Evolutionary conservation across 2,888 invertebrate genomes (phyloP).

Genomic region (Euzophera pinguis): DNA sequence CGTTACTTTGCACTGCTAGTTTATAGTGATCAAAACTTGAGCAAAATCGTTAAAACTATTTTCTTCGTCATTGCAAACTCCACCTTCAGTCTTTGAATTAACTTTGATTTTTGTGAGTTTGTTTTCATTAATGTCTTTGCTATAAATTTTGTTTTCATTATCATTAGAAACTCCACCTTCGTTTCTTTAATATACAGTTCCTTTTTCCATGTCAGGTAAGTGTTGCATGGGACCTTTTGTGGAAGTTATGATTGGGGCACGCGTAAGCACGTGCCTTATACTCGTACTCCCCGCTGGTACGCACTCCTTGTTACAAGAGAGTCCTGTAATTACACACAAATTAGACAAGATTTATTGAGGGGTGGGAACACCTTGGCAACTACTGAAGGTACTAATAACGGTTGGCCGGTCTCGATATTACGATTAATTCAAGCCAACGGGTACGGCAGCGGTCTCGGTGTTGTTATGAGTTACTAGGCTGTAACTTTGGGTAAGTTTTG

Average conservation of each 20-base stretch:
- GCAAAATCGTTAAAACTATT: constrained; percentile 37
- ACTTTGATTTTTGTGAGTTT: constrained; percentile 43
- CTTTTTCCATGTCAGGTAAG: constrained; percentile 23
- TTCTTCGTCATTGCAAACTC: constrained; percentile 40
- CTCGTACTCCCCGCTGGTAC: constrained; percentile 72
- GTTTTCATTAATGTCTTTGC: constrained; percentile 34
- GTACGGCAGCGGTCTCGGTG: constrained; percentile 32
- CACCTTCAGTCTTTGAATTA: constrained; percentile 47
- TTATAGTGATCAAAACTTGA: constrained; percentile 58
- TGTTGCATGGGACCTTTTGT: constrained; percentile 33
- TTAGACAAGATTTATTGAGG: constrained; percentile 80
- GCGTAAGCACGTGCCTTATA: constrained; percentile 74
- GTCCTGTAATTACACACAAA: constrained; percentile 80
- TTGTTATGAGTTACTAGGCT: constrained; percentile 7
- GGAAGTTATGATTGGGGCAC: constrained; percentile 38
- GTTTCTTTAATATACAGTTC: constrained; percentile 19
- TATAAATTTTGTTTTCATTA: constrained; percentile 28
- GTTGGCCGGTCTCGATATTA: constrained; percentile 72
- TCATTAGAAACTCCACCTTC: constrained; percentile 27
- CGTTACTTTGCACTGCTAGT: constrained; percentile 57
- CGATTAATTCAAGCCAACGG: constrained; percentile 62
- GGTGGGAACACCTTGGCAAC: constrained; percentile 79
- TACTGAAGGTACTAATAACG: constrained; percentile 76
- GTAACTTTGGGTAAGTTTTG: constrained; percentile 5
- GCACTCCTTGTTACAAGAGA: constrained; percentile 76